Base-by-base conservation (phyloP, 2,888 invertebrate genomes). In the Drosophila robusta region DNA sequence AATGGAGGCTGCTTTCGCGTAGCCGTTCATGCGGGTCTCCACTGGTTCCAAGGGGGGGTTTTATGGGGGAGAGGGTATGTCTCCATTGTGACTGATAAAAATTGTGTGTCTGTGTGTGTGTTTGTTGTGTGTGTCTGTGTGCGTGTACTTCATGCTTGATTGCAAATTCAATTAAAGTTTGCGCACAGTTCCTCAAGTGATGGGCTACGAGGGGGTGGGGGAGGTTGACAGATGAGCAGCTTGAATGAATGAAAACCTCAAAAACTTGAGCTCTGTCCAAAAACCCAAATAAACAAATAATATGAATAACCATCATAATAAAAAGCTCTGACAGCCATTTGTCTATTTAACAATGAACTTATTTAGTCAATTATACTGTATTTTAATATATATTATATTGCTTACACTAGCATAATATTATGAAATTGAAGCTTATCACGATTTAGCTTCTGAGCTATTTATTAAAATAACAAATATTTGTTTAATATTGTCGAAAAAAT, bases 81-180 rank as follows among this genome's bases (percentile, higher is more conserved):
- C 50, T 44, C 61, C 62, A 72, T 75, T 80, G 57, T 65, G 55
- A 58, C 54, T 78, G 87, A 68, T 78, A 87, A 78, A 79, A 66
- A 44, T 38, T 57, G 57, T 66, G 47, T 34, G 62, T 69, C 51
- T 73, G 75, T 84, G 76, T 39, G 39, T 41, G 26, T 39, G 18
- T 41, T 38, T 39, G 16, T 51, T 42, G 54, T 42, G 42, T 22
- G 32, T 44, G 44, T 9, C n/a, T 67, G 61, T 67, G 46, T 22
- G 62, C 69, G 57, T 74, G 79, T 87, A 82, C 89, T 85, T 85
- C 87, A 85, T 89, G 84, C 87, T 87, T 85, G 79, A 85, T 85
- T 89, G 84, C 82, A 74, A 89, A 89, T 87, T 87, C 76, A 85
- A 87, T 85, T 89, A 87, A 85, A 87, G 80, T 87, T 89, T 84